A percentile compares a stretch with the other conserved stretches of the same genome.
Evolutionary conservation across 2,113 vertebrate species (phyloP).

Genomic region (Climacteris rufus): DNA sequence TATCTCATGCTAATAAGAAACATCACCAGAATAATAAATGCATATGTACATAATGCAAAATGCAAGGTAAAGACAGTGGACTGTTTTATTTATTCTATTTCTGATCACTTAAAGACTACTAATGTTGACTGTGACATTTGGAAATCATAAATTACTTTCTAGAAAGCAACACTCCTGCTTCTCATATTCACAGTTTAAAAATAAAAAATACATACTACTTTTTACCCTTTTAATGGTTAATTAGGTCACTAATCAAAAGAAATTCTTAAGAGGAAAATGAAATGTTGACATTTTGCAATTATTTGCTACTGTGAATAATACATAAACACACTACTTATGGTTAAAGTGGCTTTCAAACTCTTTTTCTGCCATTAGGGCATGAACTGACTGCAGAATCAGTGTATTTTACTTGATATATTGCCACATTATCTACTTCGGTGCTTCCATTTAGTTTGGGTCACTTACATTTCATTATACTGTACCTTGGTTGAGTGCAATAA

Average conservation of each 20-base stretch:
- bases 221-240: conserved; percentile 67
- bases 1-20: conserved; percentile 7
- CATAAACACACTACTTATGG: conserved; percentile 72
- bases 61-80: background rate
- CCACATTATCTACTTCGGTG: conserved; percentile 8
- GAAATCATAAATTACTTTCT: conserved; percentile 59
- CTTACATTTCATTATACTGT: conserved; percentile 48
- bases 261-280: conserved; percentile 74
- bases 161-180: conserved; percentile 31
- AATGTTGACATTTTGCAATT: conserved; percentile 78
- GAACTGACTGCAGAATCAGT: conserved; percentile 54
- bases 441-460: conserved; percentile 51
- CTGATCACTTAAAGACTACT: background rate
- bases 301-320: conserved; percentile 76
- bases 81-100: conserved; percentile 45
- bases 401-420: conserved; percentile 49
- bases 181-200: conserved; percentile 54
- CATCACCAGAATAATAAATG: background rate
- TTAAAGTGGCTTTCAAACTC: conserved; percentile 68
- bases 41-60: background rate
- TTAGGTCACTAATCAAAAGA: conserved; percentile 76
- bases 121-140: conserved; percentile 66
- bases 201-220: conserved; percentile 29
- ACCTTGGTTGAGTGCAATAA: conserved; percentile 45
- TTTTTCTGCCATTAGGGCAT: conserved; percentile 61